Conservation (phyloP, 1,140 invertebrate species). For the Zaprionus davidi region DNA sequence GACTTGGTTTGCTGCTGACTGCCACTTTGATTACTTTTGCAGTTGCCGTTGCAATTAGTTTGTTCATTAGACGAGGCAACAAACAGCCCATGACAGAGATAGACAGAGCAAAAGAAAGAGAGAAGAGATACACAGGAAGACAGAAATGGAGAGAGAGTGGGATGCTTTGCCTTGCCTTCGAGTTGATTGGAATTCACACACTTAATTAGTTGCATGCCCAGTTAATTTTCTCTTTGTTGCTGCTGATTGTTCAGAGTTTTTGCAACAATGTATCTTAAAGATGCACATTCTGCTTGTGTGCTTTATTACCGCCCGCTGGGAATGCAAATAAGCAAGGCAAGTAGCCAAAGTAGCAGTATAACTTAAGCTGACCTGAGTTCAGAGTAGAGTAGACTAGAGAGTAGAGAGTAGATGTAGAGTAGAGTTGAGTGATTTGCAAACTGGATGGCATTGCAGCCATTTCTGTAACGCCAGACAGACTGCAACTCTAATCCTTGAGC, state of each 20-base stretch:
- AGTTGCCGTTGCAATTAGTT: conserved; percentile 81
- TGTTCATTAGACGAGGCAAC: conserved; percentile 76
- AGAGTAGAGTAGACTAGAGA: background rate
- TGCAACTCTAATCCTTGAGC: conserved; percentile 18
- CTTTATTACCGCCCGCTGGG: conserved; percentile 18
- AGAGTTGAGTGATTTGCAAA: conserved; percentile 28
- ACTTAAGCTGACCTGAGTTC: background rate
- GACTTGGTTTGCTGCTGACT: conserved; percentile 43
- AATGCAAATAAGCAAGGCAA: conserved; percentile 40
- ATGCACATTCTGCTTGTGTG: conserved; percentile 26
- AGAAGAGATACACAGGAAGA: conserved; percentile 6
- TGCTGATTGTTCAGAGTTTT: conserved; percentile 28
- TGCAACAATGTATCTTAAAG: conserved; percentile 41
- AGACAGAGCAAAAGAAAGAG: background rate
- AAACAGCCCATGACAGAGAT: conserved; percentile 41
- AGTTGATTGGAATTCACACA: conserved; percentile 76
- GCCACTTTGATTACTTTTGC: conserved; percentile 81
- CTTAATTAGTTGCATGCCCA: conserved; percentile 70
- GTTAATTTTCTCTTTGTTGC: conserved; percentile 52
- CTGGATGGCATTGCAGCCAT: conserved; percentile 21
- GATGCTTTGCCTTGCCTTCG: conserved; percentile 10
- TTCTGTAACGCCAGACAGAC: conserved; percentile 18
- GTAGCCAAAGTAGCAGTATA: conserved; percentile 1
- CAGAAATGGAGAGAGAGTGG: background rate
- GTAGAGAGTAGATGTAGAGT: background rate